Evolutionary conservation across 1,140 invertebrate species (phyloP).

Genomic region (Drosophila eugracilis): DNA sequence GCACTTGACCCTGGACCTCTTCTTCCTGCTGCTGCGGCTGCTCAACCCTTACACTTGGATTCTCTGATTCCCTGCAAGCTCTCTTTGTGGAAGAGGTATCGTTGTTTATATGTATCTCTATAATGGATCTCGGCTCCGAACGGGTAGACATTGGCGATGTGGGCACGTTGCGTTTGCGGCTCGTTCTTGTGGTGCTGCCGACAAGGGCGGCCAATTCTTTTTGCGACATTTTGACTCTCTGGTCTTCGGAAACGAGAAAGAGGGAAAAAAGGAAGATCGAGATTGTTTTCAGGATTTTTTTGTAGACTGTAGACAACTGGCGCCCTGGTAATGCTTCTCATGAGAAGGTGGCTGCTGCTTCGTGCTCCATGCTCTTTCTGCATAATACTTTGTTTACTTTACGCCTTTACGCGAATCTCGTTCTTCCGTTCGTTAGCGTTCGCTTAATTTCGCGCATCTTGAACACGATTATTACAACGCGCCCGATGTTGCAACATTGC

Average conservation of each 20-base stretch:
- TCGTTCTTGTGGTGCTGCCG: conserved; percentile 18
- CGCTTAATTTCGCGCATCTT: not conserved
- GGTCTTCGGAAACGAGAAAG: conserved; percentile 26
- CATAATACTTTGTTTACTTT: not conserved
- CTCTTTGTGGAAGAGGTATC: conserved; percentile 44
- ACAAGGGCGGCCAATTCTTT: conserved; percentile 38
- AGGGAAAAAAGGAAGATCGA: conserved; percentile 26
- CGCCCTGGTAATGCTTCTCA: conserved; percentile 32
- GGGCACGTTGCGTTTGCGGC: conserved; percentile 18
- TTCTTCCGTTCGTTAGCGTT: not conserved
- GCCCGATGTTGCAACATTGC: conserved; percentile 13
- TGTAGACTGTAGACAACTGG: conserved; percentile 14
- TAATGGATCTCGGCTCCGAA: conserved; percentile 66
- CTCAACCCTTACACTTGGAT: not conserved
- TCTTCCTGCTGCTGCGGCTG: conserved; percentile 2
- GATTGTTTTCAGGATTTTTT: conserved; percentile 19
- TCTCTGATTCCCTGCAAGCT: conserved; percentile 15
- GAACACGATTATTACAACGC: conserved; percentile 22
- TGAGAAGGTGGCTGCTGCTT: conserved; percentile 34
- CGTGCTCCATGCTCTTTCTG: conserved; percentile 34
- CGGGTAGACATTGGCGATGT: conserved; percentile 13
- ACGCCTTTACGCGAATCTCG: not conserved
- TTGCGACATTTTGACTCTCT: conserved; percentile 30
- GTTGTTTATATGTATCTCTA: conserved; percentile 73
- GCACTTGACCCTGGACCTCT: not conserved